Base-by-base conservation (phyloP, 2,888 invertebrate genomes). In the Cryptosula pallasiana region DNA sequence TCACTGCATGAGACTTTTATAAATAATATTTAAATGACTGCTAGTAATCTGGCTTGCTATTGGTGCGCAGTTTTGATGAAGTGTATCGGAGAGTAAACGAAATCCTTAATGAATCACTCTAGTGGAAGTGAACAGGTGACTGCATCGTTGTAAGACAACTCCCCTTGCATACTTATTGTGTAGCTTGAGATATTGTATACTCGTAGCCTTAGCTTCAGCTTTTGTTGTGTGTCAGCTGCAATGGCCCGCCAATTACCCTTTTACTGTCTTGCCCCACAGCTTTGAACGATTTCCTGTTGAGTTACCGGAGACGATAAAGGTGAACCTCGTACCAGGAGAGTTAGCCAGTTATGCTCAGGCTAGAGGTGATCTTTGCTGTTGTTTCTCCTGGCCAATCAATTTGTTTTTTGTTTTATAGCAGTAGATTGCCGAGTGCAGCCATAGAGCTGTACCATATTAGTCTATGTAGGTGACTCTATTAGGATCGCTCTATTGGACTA, bases 211-310 rank as follows among this genome's bases (percentile, higher is more conserved):
- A 54, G 54, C 54, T n/a, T 54, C n/a, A 13, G n/a, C 54, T 13
- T 54, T 54, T 54, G 13, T 54, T 54, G 13, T n/a, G 13, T 54
- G 54, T 54, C 54, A 54, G 13, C 13, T 54, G 54, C n/a, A n/a
- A n/a, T n/a, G n/a, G n/a, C 45, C 20, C 45, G 45, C 45, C 20
- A 45, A 13, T n/a, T n/a, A n/a, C n/a, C n/a, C n/a, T n/a, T n/a
- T n/a, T n/a, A n/a, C n/a, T n/a, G n/a, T n/a, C n/a, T 45, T 55
- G 25, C 55, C 55, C 55, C 25, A 9, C 69, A 69, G 69, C 69
- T 69, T 69, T 35, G 69, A 69, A n/a, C 13, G 69, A 27, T 69
- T 69, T 27, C 69, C 69, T 9, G 35, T 69, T 9, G 69, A 69
- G 25, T 32, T 69, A 16, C 69, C 69, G 25, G 69, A 69, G 35